These are phyloP conservation scores for Tarsius wallacei DNA, from an alignment of 2,797 vertebrate genomes.

Conservation along the genomic window DNA sequence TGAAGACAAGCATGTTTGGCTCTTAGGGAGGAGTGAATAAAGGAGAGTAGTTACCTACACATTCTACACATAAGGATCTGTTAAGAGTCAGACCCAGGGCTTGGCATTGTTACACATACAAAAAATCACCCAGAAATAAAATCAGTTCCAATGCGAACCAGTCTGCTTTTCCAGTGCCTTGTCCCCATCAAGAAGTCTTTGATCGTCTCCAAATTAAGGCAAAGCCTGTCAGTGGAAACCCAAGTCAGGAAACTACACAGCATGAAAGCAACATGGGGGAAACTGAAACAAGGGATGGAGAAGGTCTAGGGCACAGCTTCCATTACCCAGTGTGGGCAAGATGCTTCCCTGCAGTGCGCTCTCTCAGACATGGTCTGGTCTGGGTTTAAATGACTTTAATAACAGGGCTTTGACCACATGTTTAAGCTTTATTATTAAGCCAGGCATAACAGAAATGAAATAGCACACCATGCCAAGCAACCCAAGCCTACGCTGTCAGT, in stretches of 20 bases:
- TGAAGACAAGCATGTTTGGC: constrained; percentile 15
- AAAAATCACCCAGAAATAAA: constrained; percentile 48
- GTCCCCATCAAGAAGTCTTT: constrained; percentile 18
- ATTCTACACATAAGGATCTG: constrained; percentile 39
- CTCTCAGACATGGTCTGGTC: not conserved
- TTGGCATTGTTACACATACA: constrained; percentile 43
- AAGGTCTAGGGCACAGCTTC: constrained; percentile 22
- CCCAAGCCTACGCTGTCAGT: not conserved
- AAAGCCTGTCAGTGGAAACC: constrained; percentile 64
- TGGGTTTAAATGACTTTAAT: constrained; percentile 64
- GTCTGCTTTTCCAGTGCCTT: constrained; percentile 22
- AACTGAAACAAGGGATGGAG: constrained; percentile 34
- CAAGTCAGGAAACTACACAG: constrained; percentile 23
- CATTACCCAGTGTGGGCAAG: constrained; percentile 31
- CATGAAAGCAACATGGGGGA: not conserved
- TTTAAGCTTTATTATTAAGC: not conserved
- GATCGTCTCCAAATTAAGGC: constrained; percentile 62
- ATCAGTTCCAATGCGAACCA: constrained; percentile 15
- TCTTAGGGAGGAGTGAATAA: constrained; percentile 6
- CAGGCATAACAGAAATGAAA: constrained; percentile 56
- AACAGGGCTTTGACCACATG: not conserved
- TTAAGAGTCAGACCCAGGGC: not conserved
- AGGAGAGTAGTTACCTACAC: constrained; percentile 47
- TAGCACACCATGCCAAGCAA: not conserved
- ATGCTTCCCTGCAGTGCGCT: not conserved